These are phyloP conservation scores for Monochamus saltuarius DNA, from an alignment of 1,140 invertebrate genomes.

Conservation along the genomic window DNA sequence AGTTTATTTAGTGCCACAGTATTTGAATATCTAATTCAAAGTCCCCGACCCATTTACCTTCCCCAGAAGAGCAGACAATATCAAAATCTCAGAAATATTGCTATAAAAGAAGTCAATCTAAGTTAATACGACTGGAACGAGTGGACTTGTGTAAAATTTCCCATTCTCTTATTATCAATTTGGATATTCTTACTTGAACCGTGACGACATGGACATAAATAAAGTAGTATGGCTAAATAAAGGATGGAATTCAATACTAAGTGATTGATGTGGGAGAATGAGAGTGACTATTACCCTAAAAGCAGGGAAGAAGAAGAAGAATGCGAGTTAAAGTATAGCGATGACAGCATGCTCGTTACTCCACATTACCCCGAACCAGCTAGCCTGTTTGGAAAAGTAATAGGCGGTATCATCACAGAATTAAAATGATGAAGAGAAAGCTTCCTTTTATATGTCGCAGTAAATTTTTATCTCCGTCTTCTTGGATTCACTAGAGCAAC, in stretches of 20 bases:
- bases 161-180: no score
- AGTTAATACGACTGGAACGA: no score
- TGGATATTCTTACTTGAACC: slow-evolving; percentile 2
- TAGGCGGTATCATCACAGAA: slow-evolving; percentile 25
- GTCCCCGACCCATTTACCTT: no score
- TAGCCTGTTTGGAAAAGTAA: slow-evolving; percentile 26
- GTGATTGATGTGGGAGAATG: slow-evolving; percentile 27
- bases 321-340: slow-evolving; percentile 27
- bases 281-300: slow-evolving; percentile 26
- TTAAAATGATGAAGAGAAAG: slow-evolving; percentile 31
- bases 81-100: no score
- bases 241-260: slow-evolving; percentile 18
- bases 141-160: no score
- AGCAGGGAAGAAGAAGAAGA: slow-evolving; percentile 25
- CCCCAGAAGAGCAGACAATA: no score
- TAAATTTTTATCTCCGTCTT: slow-evolving; percentile 1
- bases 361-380: slow-evolving; percentile 20
- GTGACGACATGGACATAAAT: slow-evolving; percentile 20
- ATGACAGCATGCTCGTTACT: slow-evolving; percentile 31
- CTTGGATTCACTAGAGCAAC: not conserved
- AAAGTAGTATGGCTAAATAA: slow-evolving; percentile 5
- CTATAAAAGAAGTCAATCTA: no score
- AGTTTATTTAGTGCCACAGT: no score
- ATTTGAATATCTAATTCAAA: no score
- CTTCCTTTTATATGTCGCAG: slow-evolving; percentile 23